Conservation (phyloP, 2,113 vertebrate genomes). For the Esox niger region DNA sequence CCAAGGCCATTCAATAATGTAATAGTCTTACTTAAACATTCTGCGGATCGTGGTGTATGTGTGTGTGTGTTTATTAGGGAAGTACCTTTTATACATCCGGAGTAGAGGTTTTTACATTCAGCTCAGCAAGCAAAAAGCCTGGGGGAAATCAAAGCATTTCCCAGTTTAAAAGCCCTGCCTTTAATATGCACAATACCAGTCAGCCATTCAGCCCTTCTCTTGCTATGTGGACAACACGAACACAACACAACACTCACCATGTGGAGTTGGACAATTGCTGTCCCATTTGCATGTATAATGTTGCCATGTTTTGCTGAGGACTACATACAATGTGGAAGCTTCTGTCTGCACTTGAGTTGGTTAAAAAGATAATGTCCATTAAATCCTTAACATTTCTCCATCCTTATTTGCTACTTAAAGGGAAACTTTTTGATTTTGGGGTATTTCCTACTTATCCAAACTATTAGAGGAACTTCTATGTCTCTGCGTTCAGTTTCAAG, state of each 20-base stretch:
- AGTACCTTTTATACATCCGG: slow-evolving; percentile 39
- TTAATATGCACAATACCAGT: slow-evolving; percentile 63
- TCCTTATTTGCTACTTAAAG: not conserved
- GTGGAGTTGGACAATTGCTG: not conserved
- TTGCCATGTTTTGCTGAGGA: not conserved
- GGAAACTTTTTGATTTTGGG: too few species aligned
- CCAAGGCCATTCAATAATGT: slow-evolving; percentile 55
- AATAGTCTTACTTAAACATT: slow-evolving; percentile 42
- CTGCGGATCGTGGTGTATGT: slow-evolving; percentile 25
- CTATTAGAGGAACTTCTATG: slow-evolving; percentile 41
- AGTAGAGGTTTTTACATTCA: slow-evolving; percentile 59
- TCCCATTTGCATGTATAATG: not conserved
- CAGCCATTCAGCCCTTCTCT: slow-evolving; percentile 56
- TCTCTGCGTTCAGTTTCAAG: too few species aligned
- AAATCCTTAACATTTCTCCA: not conserved
- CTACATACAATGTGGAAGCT: not conserved
- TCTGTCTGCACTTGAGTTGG: not conserved
- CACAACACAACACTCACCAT: slow-evolving; percentile 12
- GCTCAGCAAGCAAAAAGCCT: slow-evolving; percentile 62
- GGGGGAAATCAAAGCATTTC: slow-evolving; percentile 69
- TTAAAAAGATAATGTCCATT: not conserved
- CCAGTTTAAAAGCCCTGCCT: slow-evolving; percentile 60
- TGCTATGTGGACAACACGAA: slow-evolving; percentile 56
- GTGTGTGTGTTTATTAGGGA: slow-evolving; percentile 18
- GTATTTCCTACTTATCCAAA: too few species aligned